Conservation (phyloP, 2,113 vertebrate species). For the Lampris megalopsis region DNA sequence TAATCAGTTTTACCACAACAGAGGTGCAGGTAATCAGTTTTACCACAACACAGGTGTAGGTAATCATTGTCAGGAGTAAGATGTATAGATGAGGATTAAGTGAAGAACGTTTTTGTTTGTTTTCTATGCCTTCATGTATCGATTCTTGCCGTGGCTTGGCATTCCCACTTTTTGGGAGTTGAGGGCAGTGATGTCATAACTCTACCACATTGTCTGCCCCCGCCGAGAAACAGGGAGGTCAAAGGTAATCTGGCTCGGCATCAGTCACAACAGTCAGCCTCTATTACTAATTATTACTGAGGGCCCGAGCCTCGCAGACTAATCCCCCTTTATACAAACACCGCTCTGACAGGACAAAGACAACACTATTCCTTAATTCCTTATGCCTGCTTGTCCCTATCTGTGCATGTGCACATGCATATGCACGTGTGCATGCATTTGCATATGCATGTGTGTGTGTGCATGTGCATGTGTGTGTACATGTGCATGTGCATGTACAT, state of each 20-base stretch:
- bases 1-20: no score
- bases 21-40: no score
- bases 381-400: not conserved
- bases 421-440: conserved; percentile 6
- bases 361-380: conserved; percentile 61
- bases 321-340: conserved; percentile 57
- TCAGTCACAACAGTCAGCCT: conserved; percentile 76
- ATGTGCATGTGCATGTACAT: not conserved
- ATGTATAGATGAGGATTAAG: not conserved
- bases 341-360: conserved; percentile 69
- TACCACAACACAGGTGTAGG: no score
- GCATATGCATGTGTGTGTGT: conserved; percentile 19
- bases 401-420: conserved; percentile 25
- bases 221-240: conserved; percentile 49
- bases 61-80: not conserved
- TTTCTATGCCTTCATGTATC: conserved; percentile 38
- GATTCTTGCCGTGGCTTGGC: conserved; percentile 13
- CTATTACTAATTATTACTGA: conserved; percentile 77
- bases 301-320: conserved; percentile 52
- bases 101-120: not conserved
- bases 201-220: conserved; percentile 46
- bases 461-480: not conserved
- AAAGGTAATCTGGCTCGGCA: conserved; percentile 72
- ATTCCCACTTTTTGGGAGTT: conserved; percentile 8
- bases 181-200: conserved; percentile 70